Base-by-base conservation (phyloP, 1,140 invertebrate species). In the Penaeus japonicus region DNA sequence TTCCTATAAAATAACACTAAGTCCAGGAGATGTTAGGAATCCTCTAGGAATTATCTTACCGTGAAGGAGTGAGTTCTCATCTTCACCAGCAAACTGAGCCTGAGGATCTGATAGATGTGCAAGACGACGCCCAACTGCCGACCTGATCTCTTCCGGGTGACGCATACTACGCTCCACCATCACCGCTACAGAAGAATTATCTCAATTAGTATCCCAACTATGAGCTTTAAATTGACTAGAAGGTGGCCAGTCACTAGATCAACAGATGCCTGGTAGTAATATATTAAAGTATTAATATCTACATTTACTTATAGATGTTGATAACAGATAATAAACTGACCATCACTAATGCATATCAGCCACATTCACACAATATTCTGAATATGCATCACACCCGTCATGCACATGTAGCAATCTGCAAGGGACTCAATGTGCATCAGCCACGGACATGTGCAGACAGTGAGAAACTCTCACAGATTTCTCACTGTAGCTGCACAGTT, bases 11-110 rank as follows among this genome's bases (percentile, higher is more conserved):
- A 30, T 78, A n/a, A 35, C 32, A 78, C 17, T 75, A 10, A 17
- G n/a, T 20, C 12, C 5, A n/a, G 22, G 18, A 53, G 20, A 81
- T 18, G 4, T 5, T 39, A 17, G 18, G 20, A 20, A 80, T 10
- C 20, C 0, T 80, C 18, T 39, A 18, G 17, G n/a, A 18, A 27
- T 17, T 4, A 81, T 22, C 35, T 85, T 54, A 90, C 90, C 90
- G 82, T 90, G 89, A n/a, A 90, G 86, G 10, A 90, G 86, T 1
- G 90, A 89, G 80, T 90, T 90, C 62, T 90, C 90, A 77, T 90
- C 90, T 82, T 90, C 90, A 1, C 90, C 90, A 32, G 88, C 75
- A 83, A 88, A 90, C 81, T 90, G 90, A 4, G 85, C 85, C 77
- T 89, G 85, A 20, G 85, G 77, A 75, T 88, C 83, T 30, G 85